Percentiles rank a stretch among this genome's conserved stretches.
phyloP scores from a whole-genome alignment of 2,113 vertebrate genomes.

The Eclectus roratus region DNA sequence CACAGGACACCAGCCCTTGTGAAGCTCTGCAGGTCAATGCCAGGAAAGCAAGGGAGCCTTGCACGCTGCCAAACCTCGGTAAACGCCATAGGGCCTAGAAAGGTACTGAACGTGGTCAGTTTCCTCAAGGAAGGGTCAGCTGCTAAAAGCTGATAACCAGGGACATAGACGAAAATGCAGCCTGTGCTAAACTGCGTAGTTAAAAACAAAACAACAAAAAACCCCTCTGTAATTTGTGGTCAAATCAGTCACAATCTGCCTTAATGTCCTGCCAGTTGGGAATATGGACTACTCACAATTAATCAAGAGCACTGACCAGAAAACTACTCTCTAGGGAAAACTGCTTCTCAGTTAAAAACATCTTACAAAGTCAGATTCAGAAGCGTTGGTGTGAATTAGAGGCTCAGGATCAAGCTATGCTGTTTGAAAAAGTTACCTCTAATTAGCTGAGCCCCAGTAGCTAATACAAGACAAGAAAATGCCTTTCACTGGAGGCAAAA shows the following conservation, averaged over 20 bases:
- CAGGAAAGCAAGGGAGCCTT: background rate
- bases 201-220: background rate
- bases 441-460: background rate
- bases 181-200: accelerated
- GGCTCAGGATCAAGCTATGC: background rate
- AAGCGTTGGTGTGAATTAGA: background rate
- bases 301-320: background rate
- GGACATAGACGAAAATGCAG: background rate
- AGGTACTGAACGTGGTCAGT: accelerated
- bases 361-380: background rate
- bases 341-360: background rate
- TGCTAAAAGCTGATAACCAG: background rate
- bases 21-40: accelerated
- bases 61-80: background rate
- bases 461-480: background rate
- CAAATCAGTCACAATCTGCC: background rate
- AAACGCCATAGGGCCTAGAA: background rate
- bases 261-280: background rate
- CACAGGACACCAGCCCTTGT: accelerated
- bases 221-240: background rate
- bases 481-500: background rate
- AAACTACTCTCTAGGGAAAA: background rate
- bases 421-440: background rate
- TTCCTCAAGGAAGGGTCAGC: background rate
- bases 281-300: background rate